phyloP scores from a whole-genome alignment of 2,113 vertebrate species.

The Hippocampus comes region DNA sequence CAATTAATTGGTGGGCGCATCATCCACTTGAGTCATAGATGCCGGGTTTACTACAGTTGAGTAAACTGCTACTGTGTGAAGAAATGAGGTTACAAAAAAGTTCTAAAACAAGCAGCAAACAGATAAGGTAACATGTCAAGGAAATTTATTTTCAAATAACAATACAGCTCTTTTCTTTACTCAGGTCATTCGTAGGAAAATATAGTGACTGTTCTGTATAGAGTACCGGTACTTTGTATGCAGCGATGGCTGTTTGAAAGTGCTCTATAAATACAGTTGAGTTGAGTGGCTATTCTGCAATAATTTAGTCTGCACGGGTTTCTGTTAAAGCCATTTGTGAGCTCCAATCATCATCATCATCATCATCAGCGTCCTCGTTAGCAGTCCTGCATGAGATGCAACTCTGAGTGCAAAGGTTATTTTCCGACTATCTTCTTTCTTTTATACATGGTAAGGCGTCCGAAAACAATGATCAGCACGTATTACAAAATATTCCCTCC shows the following conservation, averaged over 20 bases:
- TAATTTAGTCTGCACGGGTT: slow-evolving; percentile 13
- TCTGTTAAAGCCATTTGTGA: slow-evolving; percentile 11
- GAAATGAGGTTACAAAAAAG: background rate
- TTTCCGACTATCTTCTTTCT: slow-evolving; percentile 30
- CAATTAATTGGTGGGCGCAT: too few species aligned
- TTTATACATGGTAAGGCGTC: slow-evolving; percentile 81
- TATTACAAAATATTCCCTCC: slow-evolving; percentile 39
- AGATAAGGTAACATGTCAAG: slow-evolving; percentile 36
- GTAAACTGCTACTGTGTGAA: background rate
- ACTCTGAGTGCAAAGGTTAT: background rate
- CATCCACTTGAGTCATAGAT: background rate
- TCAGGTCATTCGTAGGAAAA: slow-evolving; percentile 52
- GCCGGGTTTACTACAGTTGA: background rate
- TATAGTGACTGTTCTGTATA: slow-evolving; percentile 45
- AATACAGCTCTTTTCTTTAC: slow-evolving; percentile 39
- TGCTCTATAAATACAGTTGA: too few species aligned
- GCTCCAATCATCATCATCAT: slow-evolving; percentile 5
- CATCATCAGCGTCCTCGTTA: slow-evolving; percentile 5
- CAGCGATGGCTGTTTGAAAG: too few species aligned
- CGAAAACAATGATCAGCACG: slow-evolving; percentile 75
- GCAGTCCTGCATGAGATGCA: slow-evolving; percentile 5
- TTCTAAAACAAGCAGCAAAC: background rate
- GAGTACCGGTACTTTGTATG: background rate
- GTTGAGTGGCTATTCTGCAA: slow-evolving; percentile 6
- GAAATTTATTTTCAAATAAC: slow-evolving; percentile 71